Conservation (phyloP, 2,888 invertebrate species). For the Plagodis dolabraria region DNA sequence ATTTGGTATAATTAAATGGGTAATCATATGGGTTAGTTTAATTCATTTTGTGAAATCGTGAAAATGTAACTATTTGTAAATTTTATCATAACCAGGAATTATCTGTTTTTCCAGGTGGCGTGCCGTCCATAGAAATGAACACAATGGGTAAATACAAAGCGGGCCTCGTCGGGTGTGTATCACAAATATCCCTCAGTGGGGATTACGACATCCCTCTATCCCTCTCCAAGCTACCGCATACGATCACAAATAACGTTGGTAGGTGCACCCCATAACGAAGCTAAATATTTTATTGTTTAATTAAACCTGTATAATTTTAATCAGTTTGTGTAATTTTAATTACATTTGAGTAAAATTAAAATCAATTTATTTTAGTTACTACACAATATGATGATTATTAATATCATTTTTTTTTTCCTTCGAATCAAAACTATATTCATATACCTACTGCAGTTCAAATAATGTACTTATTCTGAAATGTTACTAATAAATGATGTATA, state of each 20-base stretch:
- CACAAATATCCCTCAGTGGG: slow-evolving; percentile 91
- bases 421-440: no score
- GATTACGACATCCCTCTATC: slow-evolving; percentile 91
- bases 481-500: no score
- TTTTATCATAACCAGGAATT: neutral
- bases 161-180: slow-evolving; percentile 93
- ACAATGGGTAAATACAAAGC: slow-evolving; percentile 89
- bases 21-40: no score
- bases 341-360: neutral
- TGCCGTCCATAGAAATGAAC: slow-evolving; percentile 90
- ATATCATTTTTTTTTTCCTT: no score
- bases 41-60: no score
- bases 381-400: no score
- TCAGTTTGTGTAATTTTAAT: neutral
- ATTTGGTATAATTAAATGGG: no score
- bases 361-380: no score
- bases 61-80: no score
- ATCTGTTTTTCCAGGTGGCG: slow-evolving; percentile 87
- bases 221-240: slow-evolving; percentile 86
- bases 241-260: slow-evolving; percentile 83
- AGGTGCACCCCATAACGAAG: slow-evolving; percentile 70
- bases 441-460: no score
- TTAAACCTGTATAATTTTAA: neutral
- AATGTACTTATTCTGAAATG: no score
- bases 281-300: neutral